Evolutionary conservation across 2,888 invertebrate species (phyloP).

Genomic region (Torymus texanus): DNA sequence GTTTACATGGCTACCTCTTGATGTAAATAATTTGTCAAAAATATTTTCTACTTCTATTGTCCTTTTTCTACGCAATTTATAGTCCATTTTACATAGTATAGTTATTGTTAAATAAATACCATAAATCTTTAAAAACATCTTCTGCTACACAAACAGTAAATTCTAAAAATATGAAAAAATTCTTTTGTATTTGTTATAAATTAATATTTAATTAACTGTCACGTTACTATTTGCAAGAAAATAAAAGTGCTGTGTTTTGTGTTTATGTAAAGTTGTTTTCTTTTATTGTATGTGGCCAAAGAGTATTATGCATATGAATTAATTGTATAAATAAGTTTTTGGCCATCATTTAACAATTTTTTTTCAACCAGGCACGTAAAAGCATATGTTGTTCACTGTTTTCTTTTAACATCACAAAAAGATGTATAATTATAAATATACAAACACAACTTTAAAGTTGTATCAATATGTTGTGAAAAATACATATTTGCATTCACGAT

Average conservation of each 20-base stretch:
- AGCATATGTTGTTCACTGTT: background rate
- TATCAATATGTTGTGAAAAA: too few relatives aligned
- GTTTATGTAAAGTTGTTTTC: slow-evolving; percentile 12
- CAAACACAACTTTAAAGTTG: too few relatives aligned
- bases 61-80: slow-evolving; percentile 46
- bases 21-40: slow-evolving; percentile 44
- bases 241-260: background rate
- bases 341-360: slow-evolving; percentile 4
- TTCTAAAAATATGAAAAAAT: slow-evolving; percentile 5
- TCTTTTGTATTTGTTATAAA: background rate
- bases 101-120: background rate
- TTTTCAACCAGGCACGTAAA: slow-evolving; percentile 13
- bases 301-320: slow-evolving; percentile 14
- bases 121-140: slow-evolving; percentile 6
- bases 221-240: background rate
- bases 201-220: too few relatives aligned
- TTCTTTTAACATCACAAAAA: too few relatives aligned
- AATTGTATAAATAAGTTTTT: slow-evolving; percentile 30
- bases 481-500: too few relatives aligned
- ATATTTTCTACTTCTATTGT: slow-evolving; percentile 43
- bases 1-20: slow-evolving; percentile 19
- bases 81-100: slow-evolving; percentile 24
- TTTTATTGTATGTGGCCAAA: slow-evolving; percentile 27
- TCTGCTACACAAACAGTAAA: slow-evolving; percentile 4
- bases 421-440: too few relatives aligned